Evolutionary conservation across 2,113 vertebrate genomes (phyloP).

Genomic region (Podiceps cristatus): DNA sequence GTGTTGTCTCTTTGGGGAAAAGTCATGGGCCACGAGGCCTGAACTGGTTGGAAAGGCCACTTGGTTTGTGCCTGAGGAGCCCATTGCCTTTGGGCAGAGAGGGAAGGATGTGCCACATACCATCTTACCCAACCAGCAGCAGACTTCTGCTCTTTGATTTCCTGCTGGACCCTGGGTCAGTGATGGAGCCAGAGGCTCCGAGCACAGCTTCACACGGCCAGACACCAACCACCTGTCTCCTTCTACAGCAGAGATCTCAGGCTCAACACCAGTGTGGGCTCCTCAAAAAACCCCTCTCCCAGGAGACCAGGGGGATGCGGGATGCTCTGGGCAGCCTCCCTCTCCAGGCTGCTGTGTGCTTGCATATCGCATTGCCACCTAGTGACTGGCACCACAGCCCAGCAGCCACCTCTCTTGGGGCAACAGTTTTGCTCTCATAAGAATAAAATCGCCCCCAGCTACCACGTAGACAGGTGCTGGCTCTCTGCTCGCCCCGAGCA

Average conservation of each 20-base stretch:
- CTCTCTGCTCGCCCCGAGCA: background rate
- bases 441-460: background rate
- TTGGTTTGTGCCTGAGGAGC: background rate
- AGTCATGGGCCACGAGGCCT: background rate
- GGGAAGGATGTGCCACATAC: background rate
- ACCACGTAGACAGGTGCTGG: rapidly evolving
- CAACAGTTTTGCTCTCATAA: background rate
- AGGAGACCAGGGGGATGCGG: rapidly evolving
- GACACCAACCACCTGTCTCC: background rate
- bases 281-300: background rate
- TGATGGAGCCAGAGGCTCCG: background rate
- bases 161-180: background rate
- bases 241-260: background rate
- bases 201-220: background rate
- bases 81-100: background rate
- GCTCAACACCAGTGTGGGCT: background rate
- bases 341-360: background rate
- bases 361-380: background rate
- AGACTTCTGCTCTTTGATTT: background rate
- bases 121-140: background rate
- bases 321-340: background rate
- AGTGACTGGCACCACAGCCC: background rate
- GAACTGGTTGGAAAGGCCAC: background rate
- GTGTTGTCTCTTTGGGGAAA: background rate
- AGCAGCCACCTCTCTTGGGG: background rate